Evolutionary conservation across 2,797 vertebrate species (phyloP), one percentile per base, ranked within the genome.

Genomic region (Botia kubotai): DNA sequence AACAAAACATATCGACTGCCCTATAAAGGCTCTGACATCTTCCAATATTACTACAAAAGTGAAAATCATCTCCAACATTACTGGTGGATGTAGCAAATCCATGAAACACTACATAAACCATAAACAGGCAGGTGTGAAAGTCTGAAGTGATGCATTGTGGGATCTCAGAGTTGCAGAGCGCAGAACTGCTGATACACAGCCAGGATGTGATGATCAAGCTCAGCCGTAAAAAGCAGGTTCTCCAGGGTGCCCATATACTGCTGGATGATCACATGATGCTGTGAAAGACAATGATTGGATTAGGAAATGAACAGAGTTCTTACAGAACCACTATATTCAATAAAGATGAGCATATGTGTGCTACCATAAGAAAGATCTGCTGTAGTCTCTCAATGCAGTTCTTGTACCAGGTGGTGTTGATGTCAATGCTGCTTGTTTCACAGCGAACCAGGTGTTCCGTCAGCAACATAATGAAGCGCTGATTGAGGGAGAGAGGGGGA

Each of bases 381-480:
- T 99, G 97, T 87, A 99, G 92, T 66, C 98, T 92, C 89, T 98
- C 96, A 87, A 96, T 96, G 68, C 98, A 98, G 93, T 96, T 99
- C 88, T 96, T 99, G 85, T 99, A 99, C 98, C 98, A 99, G 0
- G 95, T 93, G 7, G 97, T 98, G 90, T 95, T 95, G 46, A 97
- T 93, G 91, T 97, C 97, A 11, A 95, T 94, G 16, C 96, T 95
- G 77, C 95, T 95, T 0, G 97, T 98, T 89, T 99, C 98, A 36
- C 98, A 99, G 74, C 97, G 96, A 14, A 97, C 97, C 60, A 99
- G 91, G 83, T 99, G 98, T 89, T 99, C 98, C 0, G 98, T 99
- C 88, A 99, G 77, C 90, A 99, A 89, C 98, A 99, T 99, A 92
- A 99, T 99, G 91, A 99, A 99, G 60, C 98, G 96, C 98, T 99